phyloP scores from a whole-genome alignment of 1,140 invertebrate genomes.

The Planococcus citri region DNA sequence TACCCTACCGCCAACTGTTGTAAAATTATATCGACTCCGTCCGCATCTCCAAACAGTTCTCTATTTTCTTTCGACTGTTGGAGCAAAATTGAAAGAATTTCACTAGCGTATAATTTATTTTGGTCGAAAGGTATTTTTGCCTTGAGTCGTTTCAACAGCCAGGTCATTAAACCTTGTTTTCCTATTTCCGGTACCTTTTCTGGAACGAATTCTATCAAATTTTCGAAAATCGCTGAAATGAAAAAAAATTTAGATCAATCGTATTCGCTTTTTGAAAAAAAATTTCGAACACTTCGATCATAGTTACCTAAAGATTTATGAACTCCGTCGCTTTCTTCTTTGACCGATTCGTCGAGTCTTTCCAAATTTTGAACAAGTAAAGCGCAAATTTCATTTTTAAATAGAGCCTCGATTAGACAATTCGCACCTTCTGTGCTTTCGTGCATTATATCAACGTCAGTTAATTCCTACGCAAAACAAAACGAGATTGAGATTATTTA shows the following conservation, averaged over 20 bases:
- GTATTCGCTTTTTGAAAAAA: neutral
- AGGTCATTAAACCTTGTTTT: conserved; percentile 79
- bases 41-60: conserved; percentile 71
- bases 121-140: conserved; percentile 80
- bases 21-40: conserved; percentile 91
- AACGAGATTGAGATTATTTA: neutral
- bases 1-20: conserved; percentile 78
- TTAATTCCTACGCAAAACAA: conserved; percentile 63
- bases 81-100: conserved; percentile 89
- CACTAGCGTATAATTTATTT: conserved; percentile 92
- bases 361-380: conserved; percentile 85
- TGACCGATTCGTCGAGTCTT: conserved; percentile 80
- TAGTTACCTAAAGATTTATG: conserved; percentile 82
- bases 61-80: conserved; percentile 79
- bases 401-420: conserved; percentile 58
- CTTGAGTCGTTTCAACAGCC: conserved; percentile 82
- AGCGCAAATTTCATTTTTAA: conserved; percentile 83
- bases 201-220: conserved; percentile 79
- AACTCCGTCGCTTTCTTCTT: conserved; percentile 92
- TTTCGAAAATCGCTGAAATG: conserved; percentile 66
- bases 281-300: neutral
- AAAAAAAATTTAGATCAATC: conserved; percentile 23
- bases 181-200: conserved; percentile 71
- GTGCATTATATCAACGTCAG: conserved; percentile 88
- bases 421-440: conserved; percentile 76